Base-by-base conservation (phyloP, 2,113 vertebrate species). In the Oreochromis niloticus region DNA sequence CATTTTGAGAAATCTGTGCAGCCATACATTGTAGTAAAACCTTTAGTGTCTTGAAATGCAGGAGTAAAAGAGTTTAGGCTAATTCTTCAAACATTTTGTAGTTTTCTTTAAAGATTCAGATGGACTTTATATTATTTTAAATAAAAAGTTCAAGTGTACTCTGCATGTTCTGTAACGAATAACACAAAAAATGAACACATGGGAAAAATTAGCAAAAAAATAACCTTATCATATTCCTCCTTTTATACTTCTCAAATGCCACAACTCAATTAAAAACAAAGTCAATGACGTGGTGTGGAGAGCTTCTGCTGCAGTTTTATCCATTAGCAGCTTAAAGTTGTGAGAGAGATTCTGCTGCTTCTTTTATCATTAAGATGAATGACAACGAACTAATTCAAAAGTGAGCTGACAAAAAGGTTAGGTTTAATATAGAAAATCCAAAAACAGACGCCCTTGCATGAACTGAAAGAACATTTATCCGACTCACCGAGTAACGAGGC, bases 401-500 rank as follows among this genome's bases (percentile, higher is more conserved):
- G 46, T 78, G 73, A 78, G 27, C 46, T 52, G 17, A 34, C 46
- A 78, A 32, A 52, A 52, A 78, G 43, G 27, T 52, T 36, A 24
- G 22, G n/a, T 52, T 54, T 30, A 71, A 85, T n/a, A 43, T 19
- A 27, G 36, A 55, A 79, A 86, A 55, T 56, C 55, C 27, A 34
- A 52, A 46, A 80, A 80, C 46, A 61, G 80, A 78, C 30, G 32
- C 36, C 56, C n/a, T 48, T 14, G 80, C 11, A 19, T 46, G 27
- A 68, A 82, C 41, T 50, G 9, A 82, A 81, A 83, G 39, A 87
- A 59, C 1, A 73, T 13, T 27, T 24, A 24, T 71, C 12, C 7
- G 46, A 97, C 98, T 96, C 94, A 99, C 98, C 97, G 94, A 95
- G 93, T 97, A 96, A 84, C 91, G 95, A 98, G 97, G 96, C 94